Percentiles rank a stretch among this genome's conserved stretches.
Evolutionary conservation across 2,113 vertebrate species (phyloP).

Genomic region (Leiothrix lutea): DNA sequence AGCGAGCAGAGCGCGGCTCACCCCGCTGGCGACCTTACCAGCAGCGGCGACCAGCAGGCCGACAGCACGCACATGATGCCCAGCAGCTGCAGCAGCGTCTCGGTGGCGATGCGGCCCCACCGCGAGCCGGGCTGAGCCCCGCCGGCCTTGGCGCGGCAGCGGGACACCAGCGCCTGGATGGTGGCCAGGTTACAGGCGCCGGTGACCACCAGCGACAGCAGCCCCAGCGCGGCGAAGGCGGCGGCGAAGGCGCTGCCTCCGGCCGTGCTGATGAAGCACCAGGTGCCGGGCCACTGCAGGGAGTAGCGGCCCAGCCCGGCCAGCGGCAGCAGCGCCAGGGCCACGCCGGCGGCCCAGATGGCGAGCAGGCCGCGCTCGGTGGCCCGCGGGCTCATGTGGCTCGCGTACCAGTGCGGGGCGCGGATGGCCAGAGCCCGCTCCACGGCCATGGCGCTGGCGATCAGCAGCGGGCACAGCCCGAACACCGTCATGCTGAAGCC

Average conservation of each 20-base stretch:
- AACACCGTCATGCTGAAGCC: conserved; percentile 93
- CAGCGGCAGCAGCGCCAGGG: conserved; percentile 87
- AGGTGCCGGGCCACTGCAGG: conserved; percentile 93
- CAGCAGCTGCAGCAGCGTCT: conserved; percentile 91
- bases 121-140: conserved; percentile 77
- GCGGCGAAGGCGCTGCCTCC: conserved; percentile 83
- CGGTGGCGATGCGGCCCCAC: conserved; percentile 91
- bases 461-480: conserved; percentile 89
- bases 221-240: conserved; percentile 85
- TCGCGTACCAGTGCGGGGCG: conserved; percentile 91
- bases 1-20: accelerated
- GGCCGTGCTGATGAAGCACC: conserved; percentile 90
- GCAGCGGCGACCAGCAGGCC: conserved; percentile 90
- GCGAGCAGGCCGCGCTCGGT: conserved; percentile 77
- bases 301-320: conserved; percentile 85
- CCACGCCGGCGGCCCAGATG: conserved; percentile 79
- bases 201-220: conserved; percentile 84
- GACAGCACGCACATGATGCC: conserved; percentile 95
- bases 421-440: conserved; percentile 90
- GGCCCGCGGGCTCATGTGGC: conserved; percentile 85
- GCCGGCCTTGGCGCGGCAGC: conserved; percentile 80
- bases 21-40: conserved; percentile 79
- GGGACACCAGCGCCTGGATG: conserved; percentile 83
- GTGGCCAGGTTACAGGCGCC: conserved; percentile 89
- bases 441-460: conserved; percentile 92